Conservation (phyloP, 2,888 invertebrate species). For the Muscina levida region DNA sequence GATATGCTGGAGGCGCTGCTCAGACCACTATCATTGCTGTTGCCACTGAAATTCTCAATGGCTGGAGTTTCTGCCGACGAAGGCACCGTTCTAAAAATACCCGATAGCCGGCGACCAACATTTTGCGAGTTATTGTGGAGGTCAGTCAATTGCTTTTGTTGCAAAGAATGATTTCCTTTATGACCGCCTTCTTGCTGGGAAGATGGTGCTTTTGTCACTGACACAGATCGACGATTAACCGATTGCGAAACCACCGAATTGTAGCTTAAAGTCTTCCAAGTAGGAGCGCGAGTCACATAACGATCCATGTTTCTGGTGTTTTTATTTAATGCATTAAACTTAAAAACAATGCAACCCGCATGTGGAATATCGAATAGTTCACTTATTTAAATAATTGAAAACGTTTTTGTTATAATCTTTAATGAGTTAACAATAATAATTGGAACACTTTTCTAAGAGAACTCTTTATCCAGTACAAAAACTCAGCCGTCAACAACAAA, state of each 20-base stretch:
- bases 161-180: constrained; percentile 55
- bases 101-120: constrained; percentile 44
- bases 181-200: constrained; percentile 7
- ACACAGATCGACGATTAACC: constrained; percentile 26
- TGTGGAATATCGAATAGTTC: no score
- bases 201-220: constrained; percentile 37
- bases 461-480: not conserved
- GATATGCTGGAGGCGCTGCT: constrained; percentile 65
- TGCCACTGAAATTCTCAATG: constrained; percentile 43
- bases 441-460: no score
- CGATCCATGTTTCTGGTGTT: constrained; percentile 71
- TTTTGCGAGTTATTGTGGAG: not conserved
- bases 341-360: constrained; percentile 3
- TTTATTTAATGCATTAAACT: not conserved
- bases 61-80: constrained; percentile 59
- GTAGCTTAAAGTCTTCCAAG: constrained; percentile 74
- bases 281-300: constrained; percentile 71
- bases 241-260: constrained; percentile 54
- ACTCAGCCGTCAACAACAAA: not conserved
- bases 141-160: constrained; percentile 50
- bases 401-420: no score
- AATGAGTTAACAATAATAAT: no score
- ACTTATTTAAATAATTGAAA: no score
- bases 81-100: constrained; percentile 68
- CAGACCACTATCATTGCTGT: constrained; percentile 66